A percentile compares a stretch with the other conserved stretches of the same genome.
Evolutionary conservation across 2,113 vertebrate species (phyloP).

Genomic region (Aegotheles bennettii): DNA sequence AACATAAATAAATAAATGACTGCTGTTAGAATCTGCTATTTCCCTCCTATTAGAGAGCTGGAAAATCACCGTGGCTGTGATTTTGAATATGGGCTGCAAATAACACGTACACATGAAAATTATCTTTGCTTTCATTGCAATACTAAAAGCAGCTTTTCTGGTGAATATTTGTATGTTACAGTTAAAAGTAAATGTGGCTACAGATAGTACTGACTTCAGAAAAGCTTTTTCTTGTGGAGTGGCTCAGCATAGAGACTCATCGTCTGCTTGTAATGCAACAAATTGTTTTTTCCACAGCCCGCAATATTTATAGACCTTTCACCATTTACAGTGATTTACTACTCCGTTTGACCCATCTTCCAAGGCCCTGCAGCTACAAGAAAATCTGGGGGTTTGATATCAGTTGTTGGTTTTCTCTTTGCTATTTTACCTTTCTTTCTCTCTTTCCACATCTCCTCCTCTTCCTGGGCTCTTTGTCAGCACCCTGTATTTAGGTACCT

Average conservation of each 20-base stretch:
- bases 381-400: neutral
- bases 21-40: neutral
- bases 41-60: neutral
- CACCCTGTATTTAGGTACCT: neutral
- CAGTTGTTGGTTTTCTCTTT: neutral
- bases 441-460: neutral
- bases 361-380: neutral
- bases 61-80: neutral
- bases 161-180: neutral
- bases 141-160: neutral
- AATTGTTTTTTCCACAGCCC: neutral
- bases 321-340: slow-evolving; percentile 19
- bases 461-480: neutral
- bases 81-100: neutral
- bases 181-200: neutral
- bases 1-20: no score
- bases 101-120: neutral
- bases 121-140: neutral
- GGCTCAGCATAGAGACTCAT: neutral
- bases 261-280: neutral
- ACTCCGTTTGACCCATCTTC: neutral
- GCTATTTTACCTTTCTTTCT: neutral
- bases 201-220: neutral
- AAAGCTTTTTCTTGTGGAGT: neutral
- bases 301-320: slow-evolving; percentile 19